Evolutionary conservation across 2,888 invertebrate genomes (phyloP).

Genomic region (Ptilodon capucinus): DNA sequence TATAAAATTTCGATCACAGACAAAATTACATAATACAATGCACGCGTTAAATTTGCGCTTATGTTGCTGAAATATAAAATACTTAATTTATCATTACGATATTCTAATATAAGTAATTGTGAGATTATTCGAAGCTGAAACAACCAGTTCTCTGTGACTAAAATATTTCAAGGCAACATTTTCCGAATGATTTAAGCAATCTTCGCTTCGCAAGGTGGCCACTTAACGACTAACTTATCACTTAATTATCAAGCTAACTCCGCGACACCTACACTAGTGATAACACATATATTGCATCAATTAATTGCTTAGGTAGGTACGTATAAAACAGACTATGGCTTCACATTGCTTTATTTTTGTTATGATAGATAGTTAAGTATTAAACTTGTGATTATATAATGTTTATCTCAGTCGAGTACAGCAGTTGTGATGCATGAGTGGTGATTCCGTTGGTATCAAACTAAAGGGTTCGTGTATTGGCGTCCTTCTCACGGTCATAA

Average conservation of each 20-base stretch:
- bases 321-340: slow-evolving; percentile 23
- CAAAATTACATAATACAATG: slow-evolving; percentile 77
- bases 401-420: too few relatives aligned
- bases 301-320: too few relatives aligned
- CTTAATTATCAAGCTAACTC: slow-evolving; percentile 30
- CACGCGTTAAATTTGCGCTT: slow-evolving; percentile 67
- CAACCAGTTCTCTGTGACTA: slow-evolving; percentile 69
- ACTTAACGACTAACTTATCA: slow-evolving; percentile 36
- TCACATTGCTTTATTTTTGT: slow-evolving; percentile 15
- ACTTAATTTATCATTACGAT: slow-evolving; percentile 72
- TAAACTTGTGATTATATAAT: not conserved
- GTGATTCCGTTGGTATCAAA: too few relatives aligned
- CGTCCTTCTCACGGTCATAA: too few relatives aligned
- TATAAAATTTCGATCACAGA: slow-evolving; percentile 81
- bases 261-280: slow-evolving; percentile 32
- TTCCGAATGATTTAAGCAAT: slow-evolving; percentile 62
- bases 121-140: slow-evolving; percentile 73
- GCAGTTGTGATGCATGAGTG: too few relatives aligned
- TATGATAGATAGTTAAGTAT: not conserved
- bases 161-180: slow-evolving; percentile 71
- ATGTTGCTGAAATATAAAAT: slow-evolving; percentile 73
- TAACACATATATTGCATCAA: too few relatives aligned
- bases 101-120: slow-evolving; percentile 65
- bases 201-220: slow-evolving; percentile 50
- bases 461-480: too few relatives aligned